Percentiles rank a stretch among this genome's conserved stretches.
Evolutionary conservation across 2,113 vertebrate species (phyloP).

Genomic region (Semicossyphus pulcher): DNA sequence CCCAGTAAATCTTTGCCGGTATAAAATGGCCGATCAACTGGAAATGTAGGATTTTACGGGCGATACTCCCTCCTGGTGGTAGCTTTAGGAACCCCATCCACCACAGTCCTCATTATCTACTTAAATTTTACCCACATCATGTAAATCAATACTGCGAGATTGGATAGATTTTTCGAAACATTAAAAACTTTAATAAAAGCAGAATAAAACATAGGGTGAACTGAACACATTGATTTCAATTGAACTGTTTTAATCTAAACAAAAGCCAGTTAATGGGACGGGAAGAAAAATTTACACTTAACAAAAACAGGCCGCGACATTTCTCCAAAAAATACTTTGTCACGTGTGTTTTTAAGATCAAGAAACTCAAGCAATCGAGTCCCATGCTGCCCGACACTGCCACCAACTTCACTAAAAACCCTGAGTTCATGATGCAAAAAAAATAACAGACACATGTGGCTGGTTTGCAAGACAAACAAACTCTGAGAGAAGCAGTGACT

Average conservation of each 20-base stretch:
- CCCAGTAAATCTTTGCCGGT: not conserved
- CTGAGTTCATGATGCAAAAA: conserved; percentile 80
- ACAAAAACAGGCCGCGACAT: conserved; percentile 52
- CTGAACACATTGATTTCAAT: conserved; percentile 66
- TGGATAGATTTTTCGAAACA: conserved; percentile 72
- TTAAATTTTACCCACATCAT: not conserved
- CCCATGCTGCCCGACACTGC: conserved; percentile 66
- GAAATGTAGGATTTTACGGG: not conserved
- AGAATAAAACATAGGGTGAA: conserved; percentile 74
- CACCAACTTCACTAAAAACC: conserved; percentile 71
- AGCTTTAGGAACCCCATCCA: not conserved
- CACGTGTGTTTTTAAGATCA: conserved; percentile 63
- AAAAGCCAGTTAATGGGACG: conserved; percentile 70
- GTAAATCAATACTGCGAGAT: conserved; percentile 52
- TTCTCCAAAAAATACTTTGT: conserved; percentile 49
- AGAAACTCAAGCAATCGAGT: conserved; percentile 65
- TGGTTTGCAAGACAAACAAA: conserved; percentile 64
- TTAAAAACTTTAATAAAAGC: conserved; percentile 84
- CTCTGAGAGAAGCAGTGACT: conserved; percentile 66
- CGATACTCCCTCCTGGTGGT: conserved; percentile 51
- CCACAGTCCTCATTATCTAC: not conserved
- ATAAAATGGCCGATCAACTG: conserved; percentile 65
- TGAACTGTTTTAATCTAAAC: conserved; percentile 62
- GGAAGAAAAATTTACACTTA: conserved; percentile 49
- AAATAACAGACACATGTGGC: conserved; percentile 61